Conservation (phyloP, 1,140 invertebrate genomes). For the Caenorhabditis latens region DNA sequence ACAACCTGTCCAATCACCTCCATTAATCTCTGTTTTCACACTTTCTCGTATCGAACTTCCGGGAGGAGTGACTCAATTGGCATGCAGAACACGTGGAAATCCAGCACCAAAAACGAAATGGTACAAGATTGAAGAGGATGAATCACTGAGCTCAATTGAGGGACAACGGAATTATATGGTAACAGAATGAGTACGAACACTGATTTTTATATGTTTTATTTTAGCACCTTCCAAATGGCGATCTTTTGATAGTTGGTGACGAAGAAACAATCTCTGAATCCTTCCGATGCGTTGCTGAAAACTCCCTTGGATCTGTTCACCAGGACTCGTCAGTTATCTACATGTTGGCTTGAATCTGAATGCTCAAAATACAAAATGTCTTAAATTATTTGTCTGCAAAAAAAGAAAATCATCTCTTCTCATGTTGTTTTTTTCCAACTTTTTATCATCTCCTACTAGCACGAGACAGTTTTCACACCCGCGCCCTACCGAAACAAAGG, state of each 20-base stretch:
- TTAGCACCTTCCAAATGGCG: conserved; percentile 54
- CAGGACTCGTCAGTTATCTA: conserved; percentile 54
- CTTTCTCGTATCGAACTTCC: conserved; percentile 48
- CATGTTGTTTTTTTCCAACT: not conserved
- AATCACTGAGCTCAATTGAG: conserved; percentile 28
- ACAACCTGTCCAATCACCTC: not conserved
- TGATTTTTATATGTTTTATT: not conserved
- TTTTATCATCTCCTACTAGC: not conserved
- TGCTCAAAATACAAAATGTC: not conserved
- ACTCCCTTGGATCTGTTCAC: conserved; percentile 18
- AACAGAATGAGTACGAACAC: not conserved
- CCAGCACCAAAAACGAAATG: conserved; percentile 49
- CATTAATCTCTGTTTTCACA: conserved; percentile 31
- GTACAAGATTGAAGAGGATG: conserved; percentile 56
- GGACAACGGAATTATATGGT: conserved; percentile 54
- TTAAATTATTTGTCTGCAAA: conserved; percentile 31
- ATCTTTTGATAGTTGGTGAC: conserved; percentile 48
- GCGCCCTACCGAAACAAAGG: too few relatives aligned
- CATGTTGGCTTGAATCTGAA: conserved; percentile 17
- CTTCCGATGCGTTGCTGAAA: conserved; percentile 58
- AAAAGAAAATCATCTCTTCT: not conserved
- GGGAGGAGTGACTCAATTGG: conserved; percentile 50
- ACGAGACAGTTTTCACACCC: too few relatives aligned
- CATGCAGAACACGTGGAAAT: conserved; percentile 27
- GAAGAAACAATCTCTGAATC: conserved; percentile 56